These are phyloP conservation scores for Eleginops maclovinus DNA, from an alignment of 2,113 vertebrate genomes.

Conservation along the genomic window DNA sequence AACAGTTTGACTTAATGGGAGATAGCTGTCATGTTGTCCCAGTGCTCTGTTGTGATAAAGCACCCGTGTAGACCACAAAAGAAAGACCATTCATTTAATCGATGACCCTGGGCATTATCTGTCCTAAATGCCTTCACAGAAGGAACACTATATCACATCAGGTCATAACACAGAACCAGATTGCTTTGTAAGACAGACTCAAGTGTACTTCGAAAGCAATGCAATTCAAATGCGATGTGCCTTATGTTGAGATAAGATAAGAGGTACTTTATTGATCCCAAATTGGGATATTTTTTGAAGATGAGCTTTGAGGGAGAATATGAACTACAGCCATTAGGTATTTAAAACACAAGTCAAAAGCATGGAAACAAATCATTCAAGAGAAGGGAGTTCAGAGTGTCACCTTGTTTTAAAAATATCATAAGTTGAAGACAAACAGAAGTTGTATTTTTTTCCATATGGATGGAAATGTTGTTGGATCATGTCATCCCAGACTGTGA, in stretches of 20 bases:
- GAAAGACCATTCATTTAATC: conserved; percentile 55
- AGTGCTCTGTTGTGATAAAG: conserved; percentile 30
- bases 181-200: background rate
- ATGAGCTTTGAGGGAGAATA: background rate
- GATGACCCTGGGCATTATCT: conserved; percentile 20
- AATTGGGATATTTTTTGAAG: too few relatives aligned
- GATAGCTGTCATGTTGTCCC: conserved; percentile 27
- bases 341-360: background rate
- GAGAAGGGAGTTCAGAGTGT: conserved; percentile 9
- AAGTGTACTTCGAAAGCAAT: background rate
- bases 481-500: background rate
- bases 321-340: background rate
- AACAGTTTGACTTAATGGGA: conserved; percentile 26
- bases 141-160: conserved; percentile 35
- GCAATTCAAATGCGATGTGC: background rate
- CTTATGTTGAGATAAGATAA: background rate
- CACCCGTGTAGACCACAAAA: conserved; percentile 34
- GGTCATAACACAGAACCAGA: background rate
- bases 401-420: background rate
- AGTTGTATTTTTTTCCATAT: background rate
- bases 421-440: background rate
- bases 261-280: too few relatives aligned
- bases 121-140: conserved; percentile 35
- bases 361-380: background rate
- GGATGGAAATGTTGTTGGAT: background rate